Base-by-base conservation (phyloP, 2,797 vertebrate species). In the Mormyrops attenuatus region DNA sequence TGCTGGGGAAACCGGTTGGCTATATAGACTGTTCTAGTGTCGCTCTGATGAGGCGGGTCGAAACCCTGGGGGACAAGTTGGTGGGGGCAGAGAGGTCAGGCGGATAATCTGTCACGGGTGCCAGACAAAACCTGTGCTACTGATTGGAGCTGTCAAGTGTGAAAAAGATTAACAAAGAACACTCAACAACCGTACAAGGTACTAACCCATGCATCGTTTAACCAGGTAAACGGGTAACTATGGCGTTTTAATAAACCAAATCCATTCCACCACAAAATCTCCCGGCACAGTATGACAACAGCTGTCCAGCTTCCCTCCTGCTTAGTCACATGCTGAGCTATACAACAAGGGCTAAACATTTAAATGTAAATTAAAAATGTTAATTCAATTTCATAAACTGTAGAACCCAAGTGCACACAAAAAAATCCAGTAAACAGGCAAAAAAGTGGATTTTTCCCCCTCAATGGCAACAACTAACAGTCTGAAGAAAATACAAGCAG, bases 41-140 rank as follows among this genome's bases (percentile, higher is more conserved):
- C 98, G 90, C 98, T 99, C 94, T 98, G 98, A 96, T 99, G 98
- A 0, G 98, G 98, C 88, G 98, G 97, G 97, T 99, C 98, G 94
- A 99, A 97, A 94, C 99, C 98, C 98, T 99, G 92, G 80, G 92
- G 94, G 41, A 88, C 0, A 90, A 60, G 53, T 90, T 38, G 38
- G 41, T 26, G 30, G 60, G 47, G 55, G 34, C 52, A 57, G 49
- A 87, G 53, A 87, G 30, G 52, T 57, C 85, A 60, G 11, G 44
- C 3, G 49, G 44, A n/a, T 85, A 50, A 26, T 47, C 47, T n/a
- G 77, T 47, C 77, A 82, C 0, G 41, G 41, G 41, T 82, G 77
- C 8, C 77, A 11, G 8, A 41, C 77, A 82, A 44, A 82, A 47
- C 41, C 3, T 17, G 41, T 82, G 77, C 77, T 82, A 82, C 77